Conservation (phyloP, 2,888 invertebrate genomes). For the Gnatocerus cornutus region DNA sequence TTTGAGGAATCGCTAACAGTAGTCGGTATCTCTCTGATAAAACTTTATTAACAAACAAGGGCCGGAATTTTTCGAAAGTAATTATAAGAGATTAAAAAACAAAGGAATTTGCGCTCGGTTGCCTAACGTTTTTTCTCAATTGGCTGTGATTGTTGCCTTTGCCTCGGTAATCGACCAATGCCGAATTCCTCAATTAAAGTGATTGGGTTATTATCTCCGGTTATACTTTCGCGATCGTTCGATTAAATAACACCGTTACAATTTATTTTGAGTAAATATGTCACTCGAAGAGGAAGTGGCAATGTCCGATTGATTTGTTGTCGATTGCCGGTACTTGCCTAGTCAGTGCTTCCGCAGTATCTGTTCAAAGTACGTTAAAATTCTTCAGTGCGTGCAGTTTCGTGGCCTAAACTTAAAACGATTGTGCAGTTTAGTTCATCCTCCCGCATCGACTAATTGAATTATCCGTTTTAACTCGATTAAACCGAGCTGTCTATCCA, state of each 20-base stretch:
- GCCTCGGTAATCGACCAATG: neutral
- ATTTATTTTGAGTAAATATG: slow-evolving; percentile 31
- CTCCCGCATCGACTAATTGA: slow-evolving; percentile 30
- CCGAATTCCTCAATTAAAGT: slow-evolving; percentile 1
- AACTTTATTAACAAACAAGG: slow-evolving; percentile 1
- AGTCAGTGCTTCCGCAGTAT: slow-evolving; percentile 30
- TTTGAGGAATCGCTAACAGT: neutral
- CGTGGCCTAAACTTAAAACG: neutral
- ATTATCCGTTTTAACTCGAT: slow-evolving; percentile 42
- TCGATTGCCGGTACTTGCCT: slow-evolving; percentile 25
- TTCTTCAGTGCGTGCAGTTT: slow-evolving; percentile 6
- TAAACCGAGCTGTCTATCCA: slow-evolving; percentile 7
- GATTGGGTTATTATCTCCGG: slow-evolving; percentile 1
- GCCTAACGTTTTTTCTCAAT: neutral
- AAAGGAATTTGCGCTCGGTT: neutral
- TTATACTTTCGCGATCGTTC: slow-evolving; percentile 4
- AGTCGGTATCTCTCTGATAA: neutral
- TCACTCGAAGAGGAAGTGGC: slow-evolving; percentile 42
- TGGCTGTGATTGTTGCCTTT: neutral
- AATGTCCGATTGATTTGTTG: slow-evolving; percentile 45
- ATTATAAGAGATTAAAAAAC: neutral
- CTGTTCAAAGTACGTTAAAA: slow-evolving; percentile 21
- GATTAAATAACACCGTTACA: slow-evolving; percentile 27
- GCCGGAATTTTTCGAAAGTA: neutral
- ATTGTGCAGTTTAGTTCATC: slow-evolving; percentile 24